Conservation (phyloP, 2,797 vertebrate species). For the Rhincodon typus region DNA sequence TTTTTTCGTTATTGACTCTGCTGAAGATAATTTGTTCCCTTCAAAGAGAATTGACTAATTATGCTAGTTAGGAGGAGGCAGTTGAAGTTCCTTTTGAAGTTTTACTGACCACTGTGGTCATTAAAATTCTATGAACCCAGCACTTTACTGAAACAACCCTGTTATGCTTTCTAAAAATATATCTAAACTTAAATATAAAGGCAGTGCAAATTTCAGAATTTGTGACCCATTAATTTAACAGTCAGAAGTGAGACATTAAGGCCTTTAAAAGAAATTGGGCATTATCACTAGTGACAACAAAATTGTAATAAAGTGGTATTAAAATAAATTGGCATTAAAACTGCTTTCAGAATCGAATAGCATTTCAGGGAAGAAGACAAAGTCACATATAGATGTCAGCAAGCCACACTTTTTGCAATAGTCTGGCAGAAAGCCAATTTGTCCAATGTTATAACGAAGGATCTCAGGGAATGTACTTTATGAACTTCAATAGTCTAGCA, state of each 20-base stretch:
- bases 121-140: constrained; percentile 5
- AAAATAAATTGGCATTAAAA: background rate
- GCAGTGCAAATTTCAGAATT: background rate
- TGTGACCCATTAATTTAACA: background rate
- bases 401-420: background rate
- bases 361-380: background rate
- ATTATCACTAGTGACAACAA: no score
- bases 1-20: background rate
- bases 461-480: background rate
- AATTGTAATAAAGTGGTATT: background rate
- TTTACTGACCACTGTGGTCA: constrained; percentile 24
- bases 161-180: background rate
- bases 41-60: constrained; percentile 29
- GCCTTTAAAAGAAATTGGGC: background rate
- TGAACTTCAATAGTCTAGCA: background rate
- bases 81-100: constrained; percentile 9
- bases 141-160: background rate
- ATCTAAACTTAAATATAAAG: constrained; percentile 8
- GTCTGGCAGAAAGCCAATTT: background rate
- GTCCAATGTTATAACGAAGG: background rate
- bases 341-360: background rate
- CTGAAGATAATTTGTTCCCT: constrained; percentile 7
- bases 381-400: background rate
- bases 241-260: background rate
- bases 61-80: background rate